Evolutionary conservation across 92 coral and sea anemone species (phyloP), one percentile per base, ranked within the genome.

Genomic region (Zoanthus sansibaricus): DNA sequence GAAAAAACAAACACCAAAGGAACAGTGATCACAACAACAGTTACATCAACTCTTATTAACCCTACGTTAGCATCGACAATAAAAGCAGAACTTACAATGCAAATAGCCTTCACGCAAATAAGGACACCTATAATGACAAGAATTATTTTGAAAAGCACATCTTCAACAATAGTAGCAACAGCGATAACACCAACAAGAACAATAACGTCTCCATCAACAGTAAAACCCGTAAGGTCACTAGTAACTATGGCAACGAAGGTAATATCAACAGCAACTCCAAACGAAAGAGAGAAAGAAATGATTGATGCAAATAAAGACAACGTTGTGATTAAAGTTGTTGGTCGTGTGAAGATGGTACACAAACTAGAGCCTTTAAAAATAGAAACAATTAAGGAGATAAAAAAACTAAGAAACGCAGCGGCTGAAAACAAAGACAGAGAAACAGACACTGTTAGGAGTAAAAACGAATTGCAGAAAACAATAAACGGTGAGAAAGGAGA

Each of bases 261-360:
- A 69, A 30, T 46, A 33, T 30, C 74, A 11, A 33, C 46, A 33
- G 6, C n/a, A 76, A 46, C 9, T 51, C 62, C 33, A 49, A 17
- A 76, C 51, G 82, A 76, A 69, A 69, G 8, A 30, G 46, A 69
- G 74, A 2, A 17, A 14, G 45, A 12, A 69, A 30, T 13, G 52
- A 0, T 64, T 76, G 64, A 56, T 49, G 51, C 10, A 9, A 52
- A 49, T 21, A 48, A 47, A 10, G 31, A 49, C 13, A n/a, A 18
- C 3, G 31, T 47, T 45, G 32, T n/a, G 46, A 21, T 80, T 13
- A 72, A 64, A 13, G 25, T 67, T 54, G 82, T 76, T 0, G 85
- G 85, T 20, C 72, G 75, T 18, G 85, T 80, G 17, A 66, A 80
- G 75, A 20, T 64, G 66, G 3, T 45, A 0, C 85, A 74, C 3